Evolutionary conservation across 2,113 vertebrate genomes (phyloP).

Genomic region (Pungitius pungitius): DNA sequence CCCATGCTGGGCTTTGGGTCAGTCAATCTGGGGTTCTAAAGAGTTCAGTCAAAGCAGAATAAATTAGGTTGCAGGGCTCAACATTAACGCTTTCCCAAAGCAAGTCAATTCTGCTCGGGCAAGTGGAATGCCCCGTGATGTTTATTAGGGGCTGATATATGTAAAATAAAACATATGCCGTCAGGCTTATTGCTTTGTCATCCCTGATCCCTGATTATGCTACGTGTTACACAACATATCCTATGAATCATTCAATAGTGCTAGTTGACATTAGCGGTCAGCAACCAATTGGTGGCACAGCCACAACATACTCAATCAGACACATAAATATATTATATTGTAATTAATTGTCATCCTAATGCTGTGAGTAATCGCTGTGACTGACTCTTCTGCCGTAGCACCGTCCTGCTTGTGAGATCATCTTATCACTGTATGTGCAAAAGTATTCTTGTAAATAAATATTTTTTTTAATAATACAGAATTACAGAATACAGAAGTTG

Average conservation of each 20-base stretch:
- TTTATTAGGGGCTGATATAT: not conserved
- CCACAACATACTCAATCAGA: not conserved
- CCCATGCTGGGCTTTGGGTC: not conserved
- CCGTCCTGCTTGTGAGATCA: not conserved
- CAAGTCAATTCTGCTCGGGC: not conserved
- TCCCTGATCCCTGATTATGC: not conserved
- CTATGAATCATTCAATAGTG: not conserved
- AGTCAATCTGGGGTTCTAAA: not conserved
- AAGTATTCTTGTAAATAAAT: not conserved
- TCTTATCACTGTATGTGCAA: not conserved
- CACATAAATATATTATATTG: not conserved
- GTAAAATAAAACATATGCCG: not conserved
- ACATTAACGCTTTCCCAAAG: not conserved
- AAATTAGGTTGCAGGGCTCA: not conserved
- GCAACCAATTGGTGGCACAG: not conserved
- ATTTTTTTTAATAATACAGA: too few species aligned
- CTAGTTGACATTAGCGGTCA: not conserved
- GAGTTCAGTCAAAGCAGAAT: conserved; percentile 8
- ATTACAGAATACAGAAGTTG: too few species aligned
- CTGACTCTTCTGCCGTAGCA: not conserved
- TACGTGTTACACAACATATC: not conserved
- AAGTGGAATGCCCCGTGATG: not conserved
- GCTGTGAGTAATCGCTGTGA: not conserved
- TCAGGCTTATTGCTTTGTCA: not conserved
- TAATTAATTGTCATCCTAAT: not conserved